phyloP scores from a whole-genome alignment of 2,113 vertebrate species.

The Stigmatopora argus region DNA sequence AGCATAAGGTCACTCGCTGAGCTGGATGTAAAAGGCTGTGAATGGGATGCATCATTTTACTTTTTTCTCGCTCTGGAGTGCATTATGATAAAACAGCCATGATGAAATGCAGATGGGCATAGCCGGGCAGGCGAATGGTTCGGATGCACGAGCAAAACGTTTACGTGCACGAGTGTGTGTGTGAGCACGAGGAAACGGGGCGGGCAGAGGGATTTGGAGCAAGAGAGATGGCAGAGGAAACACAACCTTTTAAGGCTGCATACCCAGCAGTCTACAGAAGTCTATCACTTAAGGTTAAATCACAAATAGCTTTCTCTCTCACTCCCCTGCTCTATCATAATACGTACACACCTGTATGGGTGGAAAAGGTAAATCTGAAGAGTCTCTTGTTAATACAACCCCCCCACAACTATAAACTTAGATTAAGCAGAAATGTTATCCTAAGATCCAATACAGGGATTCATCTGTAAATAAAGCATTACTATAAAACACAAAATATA shows the following conservation, averaged over 20 bases:
- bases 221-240: constrained; percentile 56
- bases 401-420: too few species aligned
- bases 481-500: too few species aligned
- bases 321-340: constrained; percentile 6
- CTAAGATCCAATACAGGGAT: too few species aligned
- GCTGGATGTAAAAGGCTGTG: constrained; percentile 39
- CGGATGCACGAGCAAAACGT: constrained; percentile 37
- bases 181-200: not conserved
- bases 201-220: constrained; percentile 20
- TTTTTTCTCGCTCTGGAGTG: constrained; percentile 38
- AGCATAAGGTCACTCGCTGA: constrained; percentile 56
- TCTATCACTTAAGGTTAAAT: constrained; percentile 61
- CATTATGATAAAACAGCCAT: constrained; percentile 46
- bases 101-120: constrained; percentile 40
- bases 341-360: constrained; percentile 27
- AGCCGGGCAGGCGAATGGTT: constrained; percentile 27
- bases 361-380: constrained; percentile 41
- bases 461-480: too few species aligned
- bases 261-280: constrained; percentile 65
- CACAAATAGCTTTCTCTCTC: constrained; percentile 55
- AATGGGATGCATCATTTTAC: constrained; percentile 34
- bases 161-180: not conserved
- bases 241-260: constrained; percentile 76
- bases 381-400: too few species aligned
- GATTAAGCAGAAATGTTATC: too few species aligned